Percentiles rank a stretch among this genome's conserved stretches.
Conservation (phyloP, 2,888 invertebrate genomes). For the Adelphocoris suturalis region DNA sequence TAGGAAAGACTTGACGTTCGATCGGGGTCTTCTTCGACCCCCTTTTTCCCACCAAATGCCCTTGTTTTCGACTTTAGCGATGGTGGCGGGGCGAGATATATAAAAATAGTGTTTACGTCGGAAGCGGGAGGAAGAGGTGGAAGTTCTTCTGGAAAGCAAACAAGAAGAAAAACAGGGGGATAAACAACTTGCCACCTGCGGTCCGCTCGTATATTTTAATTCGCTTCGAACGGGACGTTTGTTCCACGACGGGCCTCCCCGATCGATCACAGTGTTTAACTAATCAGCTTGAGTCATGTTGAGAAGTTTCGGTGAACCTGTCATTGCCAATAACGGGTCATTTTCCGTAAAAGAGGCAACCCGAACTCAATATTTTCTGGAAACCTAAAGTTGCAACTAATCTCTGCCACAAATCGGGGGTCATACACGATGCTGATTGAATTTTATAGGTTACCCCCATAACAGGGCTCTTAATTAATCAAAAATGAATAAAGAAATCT, state of each 20-base stretch:
- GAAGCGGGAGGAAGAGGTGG: conserved; percentile 10
- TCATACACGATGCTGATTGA: too few relatives aligned
- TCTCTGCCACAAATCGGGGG: too few relatives aligned
- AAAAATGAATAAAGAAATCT: too few relatives aligned
- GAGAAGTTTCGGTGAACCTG: too few relatives aligned
- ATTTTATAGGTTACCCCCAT: too few relatives aligned
- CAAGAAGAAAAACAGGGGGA: conserved; percentile 59
- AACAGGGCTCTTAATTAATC: too few relatives aligned
- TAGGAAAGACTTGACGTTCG: conserved; percentile 62
- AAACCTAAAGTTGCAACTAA: too few relatives aligned
- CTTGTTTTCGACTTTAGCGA: conserved; percentile 55
- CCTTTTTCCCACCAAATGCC: conserved; percentile 51
- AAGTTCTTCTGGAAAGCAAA: conserved; percentile 12
- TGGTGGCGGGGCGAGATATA: conserved; percentile 21
- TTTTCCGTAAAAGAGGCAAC: too few relatives aligned
- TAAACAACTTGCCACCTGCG: conserved; percentile 55
- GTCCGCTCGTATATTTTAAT: neutral
- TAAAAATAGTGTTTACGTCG: conserved; percentile 68
- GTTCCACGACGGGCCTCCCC: neutral
- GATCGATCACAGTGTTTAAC: neutral
- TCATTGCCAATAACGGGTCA: too few relatives aligned
- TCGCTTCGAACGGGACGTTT: neutral
- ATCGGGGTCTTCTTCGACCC: neutral
- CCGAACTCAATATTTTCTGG: too few relatives aligned
- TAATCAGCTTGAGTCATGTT: neutral